A percentile compares a stretch with the other conserved stretches of the same genome.
Evolutionary conservation across 2,113 vertebrate genomes (phyloP).

Genomic region (Colistium nudipinnis): DNA sequence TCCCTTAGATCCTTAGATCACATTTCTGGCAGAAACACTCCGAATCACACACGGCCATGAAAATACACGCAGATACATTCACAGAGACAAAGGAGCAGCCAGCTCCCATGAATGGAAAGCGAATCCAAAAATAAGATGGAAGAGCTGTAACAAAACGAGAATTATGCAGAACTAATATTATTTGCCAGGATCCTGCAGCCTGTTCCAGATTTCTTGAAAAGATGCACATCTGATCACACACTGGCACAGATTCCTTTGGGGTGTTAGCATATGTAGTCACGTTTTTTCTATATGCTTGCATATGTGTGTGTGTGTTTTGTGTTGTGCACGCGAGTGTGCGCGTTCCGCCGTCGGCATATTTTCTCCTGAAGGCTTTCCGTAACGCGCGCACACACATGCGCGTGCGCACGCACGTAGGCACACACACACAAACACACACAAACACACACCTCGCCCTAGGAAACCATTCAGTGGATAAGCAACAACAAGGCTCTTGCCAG

Average conservation of each 20-base stretch:
- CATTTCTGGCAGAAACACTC: slow-evolving; percentile 14
- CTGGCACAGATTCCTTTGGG: slow-evolving; percentile 50
- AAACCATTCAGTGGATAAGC: not conserved
- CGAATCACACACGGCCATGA: slow-evolving; percentile 13
- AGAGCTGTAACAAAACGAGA: slow-evolving; percentile 54
- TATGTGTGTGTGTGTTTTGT: slow-evolving; percentile 17
- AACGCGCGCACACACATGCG: not conserved
- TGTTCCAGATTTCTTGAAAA: slow-evolving; percentile 61
- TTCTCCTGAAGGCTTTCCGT: slow-evolving; percentile 15
- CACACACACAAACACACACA: not conserved
- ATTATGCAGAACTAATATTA: slow-evolving; percentile 56
- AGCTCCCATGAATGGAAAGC: slow-evolving; percentile 55
- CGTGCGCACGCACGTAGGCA: not conserved
- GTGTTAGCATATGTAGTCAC: slow-evolving; percentile 35
- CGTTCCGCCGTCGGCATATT: slow-evolving; percentile 16
- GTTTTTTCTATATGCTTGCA: slow-evolving; percentile 29
- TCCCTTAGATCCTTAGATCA: slow-evolving; percentile 34
- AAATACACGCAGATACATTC: slow-evolving; percentile 29
- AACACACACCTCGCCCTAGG: slow-evolving; percentile 11
- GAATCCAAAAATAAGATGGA: slow-evolving; percentile 51
- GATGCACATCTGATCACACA: slow-evolving; percentile 59
- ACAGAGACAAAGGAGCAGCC: slow-evolving; percentile 17
- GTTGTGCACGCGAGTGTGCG: slow-evolving; percentile 11
- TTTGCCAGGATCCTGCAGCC: slow-evolving; percentile 56
- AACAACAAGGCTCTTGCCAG: not conserved